Conservation (phyloP, 2,113 vertebrate species). For the Ctenodactylus gundi region DNA sequence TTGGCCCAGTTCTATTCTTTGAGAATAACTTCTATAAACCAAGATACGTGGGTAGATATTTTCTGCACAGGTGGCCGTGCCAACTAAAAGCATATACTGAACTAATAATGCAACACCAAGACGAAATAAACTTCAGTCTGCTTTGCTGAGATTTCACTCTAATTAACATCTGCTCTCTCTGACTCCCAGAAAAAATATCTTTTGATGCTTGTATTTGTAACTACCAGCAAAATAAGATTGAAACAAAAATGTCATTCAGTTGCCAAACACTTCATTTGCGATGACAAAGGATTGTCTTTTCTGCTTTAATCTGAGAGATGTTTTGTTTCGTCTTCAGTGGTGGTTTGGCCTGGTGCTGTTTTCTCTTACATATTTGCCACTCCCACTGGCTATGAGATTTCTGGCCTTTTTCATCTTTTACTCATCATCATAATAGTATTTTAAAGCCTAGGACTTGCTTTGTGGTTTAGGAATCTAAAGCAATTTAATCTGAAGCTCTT, state of each 20-base stretch:
- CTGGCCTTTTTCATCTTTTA: background rate
- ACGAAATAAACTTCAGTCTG: slow-evolving; percentile 50
- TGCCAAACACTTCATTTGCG: slow-evolving; percentile 38
- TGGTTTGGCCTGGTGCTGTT: background rate
- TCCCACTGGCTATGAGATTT: background rate
- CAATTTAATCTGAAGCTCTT: background rate
- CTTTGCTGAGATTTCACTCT: slow-evolving; percentile 70
- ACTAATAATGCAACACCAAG: slow-evolving; percentile 63
- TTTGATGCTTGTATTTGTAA: slow-evolving; percentile 63
- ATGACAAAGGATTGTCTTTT: slow-evolving; percentile 58
- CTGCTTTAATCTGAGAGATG: slow-evolving; percentile 22
- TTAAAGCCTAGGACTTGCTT: background rate
- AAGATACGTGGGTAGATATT: background rate
- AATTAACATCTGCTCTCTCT: slow-evolving; percentile 77
- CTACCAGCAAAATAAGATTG: slow-evolving; percentile 57
- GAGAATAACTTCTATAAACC: background rate
- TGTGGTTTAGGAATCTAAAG: background rate
- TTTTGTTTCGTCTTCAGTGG: background rate
- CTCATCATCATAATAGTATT: background rate
- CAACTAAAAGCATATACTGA: slow-evolving; percentile 8
- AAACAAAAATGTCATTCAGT: slow-evolving; percentile 32
- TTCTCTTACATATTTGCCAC: background rate
- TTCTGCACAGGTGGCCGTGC: slow-evolving; percentile 47
- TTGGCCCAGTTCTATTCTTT: background rate
- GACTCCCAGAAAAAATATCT: slow-evolving; percentile 32